Evolutionary conservation across 2,113 vertebrate genomes (phyloP).

Genomic region (Ginglymostoma cirratum): DNA sequence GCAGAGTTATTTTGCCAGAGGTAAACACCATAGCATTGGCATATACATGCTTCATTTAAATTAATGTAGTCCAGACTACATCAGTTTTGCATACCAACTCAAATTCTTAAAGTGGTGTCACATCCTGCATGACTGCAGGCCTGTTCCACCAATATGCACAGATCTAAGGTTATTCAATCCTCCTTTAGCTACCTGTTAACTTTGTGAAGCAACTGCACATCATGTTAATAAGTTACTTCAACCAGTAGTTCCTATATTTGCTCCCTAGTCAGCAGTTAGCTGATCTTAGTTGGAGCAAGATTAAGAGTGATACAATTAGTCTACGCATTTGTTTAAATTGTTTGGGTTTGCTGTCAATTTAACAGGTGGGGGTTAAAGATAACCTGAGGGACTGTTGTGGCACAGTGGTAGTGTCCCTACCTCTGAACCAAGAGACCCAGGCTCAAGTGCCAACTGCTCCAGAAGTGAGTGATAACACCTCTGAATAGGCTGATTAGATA

Average conservation of each 20-base stretch:
- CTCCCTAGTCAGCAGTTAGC: not conserved
- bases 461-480: too few species aligned
- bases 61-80: not conserved
- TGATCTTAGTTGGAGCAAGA: not conserved
- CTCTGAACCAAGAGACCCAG: too few species aligned
- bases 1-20: not conserved
- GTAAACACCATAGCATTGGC: not conserved
- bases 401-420: too few species aligned
- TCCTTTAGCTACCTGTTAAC: not conserved
- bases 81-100: not conserved
- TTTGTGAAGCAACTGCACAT: not conserved
- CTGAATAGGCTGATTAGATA: too few species aligned
- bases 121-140: not conserved
- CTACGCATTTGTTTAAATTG: not conserved
- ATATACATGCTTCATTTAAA: not conserved
- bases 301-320: not conserved
- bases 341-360: not conserved
- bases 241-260: not conserved
- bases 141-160: not conserved
- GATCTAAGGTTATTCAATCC: not conserved
- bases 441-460: too few species aligned
- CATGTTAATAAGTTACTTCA: not conserved
- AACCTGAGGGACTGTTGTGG: too few species aligned
- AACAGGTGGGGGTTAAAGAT: not conserved
- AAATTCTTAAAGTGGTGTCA: not conserved